These are phyloP conservation scores for Darevskia nairensis DNA, from an alignment of 2,797 vertebrate species.

Conservation along the genomic window DNA sequence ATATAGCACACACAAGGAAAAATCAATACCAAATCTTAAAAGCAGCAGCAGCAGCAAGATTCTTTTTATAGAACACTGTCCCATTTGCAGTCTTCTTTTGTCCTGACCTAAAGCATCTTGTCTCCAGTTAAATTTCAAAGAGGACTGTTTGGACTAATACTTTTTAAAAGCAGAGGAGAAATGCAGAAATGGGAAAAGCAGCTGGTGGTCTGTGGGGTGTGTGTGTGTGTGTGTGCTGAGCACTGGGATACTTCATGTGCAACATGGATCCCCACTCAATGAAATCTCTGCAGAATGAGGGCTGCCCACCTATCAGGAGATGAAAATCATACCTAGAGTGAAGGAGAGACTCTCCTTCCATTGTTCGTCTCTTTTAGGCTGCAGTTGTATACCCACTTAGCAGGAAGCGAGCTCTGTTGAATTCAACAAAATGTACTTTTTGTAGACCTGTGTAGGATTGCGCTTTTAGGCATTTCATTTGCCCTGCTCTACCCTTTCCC, in stretches of 20 bases:
- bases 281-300: background rate
- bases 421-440: too few relatives aligned
- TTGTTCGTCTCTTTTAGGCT: background rate
- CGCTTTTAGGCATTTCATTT: too few relatives aligned
- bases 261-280: background rate
- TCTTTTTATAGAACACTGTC: constrained; percentile 72
- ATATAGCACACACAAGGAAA: constrained; percentile 60
- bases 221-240: background rate
- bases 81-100: constrained; percentile 66
- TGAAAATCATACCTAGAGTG: background rate
- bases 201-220: background rate
- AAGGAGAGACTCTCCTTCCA: background rate
- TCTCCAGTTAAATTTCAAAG: constrained; percentile 61
- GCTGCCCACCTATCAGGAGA: too few relatives aligned
- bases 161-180: constrained; percentile 52
- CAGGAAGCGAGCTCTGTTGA: too few relatives aligned
- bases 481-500: background rate
- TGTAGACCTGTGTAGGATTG: too few relatives aligned
- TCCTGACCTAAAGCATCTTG: constrained; percentile 52
- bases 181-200: constrained; percentile 11
- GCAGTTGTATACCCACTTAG: too few relatives aligned
- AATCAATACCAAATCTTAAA: constrained; percentile 63
- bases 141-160: constrained; percentile 29
- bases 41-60: constrained; percentile 33
- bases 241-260: background rate